Base-by-base conservation (phyloP, 2,113 vertebrate species). In the Clarias macrocephalus region DNA sequence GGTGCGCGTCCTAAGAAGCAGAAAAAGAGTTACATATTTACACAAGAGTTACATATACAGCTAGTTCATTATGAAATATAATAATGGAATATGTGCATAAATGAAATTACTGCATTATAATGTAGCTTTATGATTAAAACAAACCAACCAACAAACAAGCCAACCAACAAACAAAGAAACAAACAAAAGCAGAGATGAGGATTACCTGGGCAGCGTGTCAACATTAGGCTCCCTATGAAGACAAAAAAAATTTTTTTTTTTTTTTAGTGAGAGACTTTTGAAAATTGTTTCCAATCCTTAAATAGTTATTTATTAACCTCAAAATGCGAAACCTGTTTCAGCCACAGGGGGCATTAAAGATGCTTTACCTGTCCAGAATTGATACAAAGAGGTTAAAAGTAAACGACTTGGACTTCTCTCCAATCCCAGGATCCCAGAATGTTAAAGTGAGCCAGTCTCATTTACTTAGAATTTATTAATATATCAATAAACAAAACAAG, bases 141-240 rank as follows among this genome's bases (percentile, higher is more conserved):
- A 18, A 66, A 23, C 19, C 21, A 63, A n/a, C 5, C 48, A 66
- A 52, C 9, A 25, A 54, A 56, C 12, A 65, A 2, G n/a, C 33
- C 0, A 66, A 23, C 25, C 3, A 65, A 9, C n/a, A n/a, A n/a
- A n/a, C n/a, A n/a, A n/a, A n/a, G n/a, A n/a, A n/a, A 30, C 12
- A 52, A 6, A 48, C 48, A 48, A 48, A 48, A 5, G 70, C 8
- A 79, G 13, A 77, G 4, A 65, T 23, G 66, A 54, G 25, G 9
- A 65, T 90, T 86, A 96, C 94, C 95, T 94, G 89, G 95, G 94
- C 84, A 95, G 89, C 0, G 94, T 92, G 90, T 95, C 95, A 25
- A 91, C 89, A 90, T 95, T 93, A 2, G 94, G 95, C 25, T 96
- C 95, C 65, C 95, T 96, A 21, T 30, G 30, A 13, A 86, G 63